Evolutionary conservation across 2,888 invertebrate species (phyloP), one percentile per base, ranked within the genome.

Genomic region (Polyommatus iphigenia): DNA sequence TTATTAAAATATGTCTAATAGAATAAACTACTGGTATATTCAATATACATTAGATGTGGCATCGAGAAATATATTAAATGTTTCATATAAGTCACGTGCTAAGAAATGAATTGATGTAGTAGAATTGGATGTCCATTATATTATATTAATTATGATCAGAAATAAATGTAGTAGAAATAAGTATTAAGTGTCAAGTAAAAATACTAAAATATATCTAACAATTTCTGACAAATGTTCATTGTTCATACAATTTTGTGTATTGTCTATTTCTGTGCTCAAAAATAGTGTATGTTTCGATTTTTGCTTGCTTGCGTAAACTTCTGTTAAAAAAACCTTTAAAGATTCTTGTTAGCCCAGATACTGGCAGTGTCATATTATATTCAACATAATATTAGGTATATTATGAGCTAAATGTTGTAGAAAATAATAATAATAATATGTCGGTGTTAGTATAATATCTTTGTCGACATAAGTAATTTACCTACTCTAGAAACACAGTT

Each of bases 121-220:
- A 59, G 59, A 59, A 59, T 59, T 59, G 8, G 20, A 59, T 59
- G 59, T 59, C 59, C 59, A 59, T 59, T 59, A 59, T 20, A 54
- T 5, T 54, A 50, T 20, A 54, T 5, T 54, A 50, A 15, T 50
- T 15, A 54, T 18, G 5, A 54, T 54, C 18, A 18, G 18, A 54
- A 18, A 18, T 18, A 54, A 54, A 54, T 5, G 54, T 15, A 54
- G 15, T 18, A 54, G 10, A 46, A 46, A 46, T 46, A 46, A 13
- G 46, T 46, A 10, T 46, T 46, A 3, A 46, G 46, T 46, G 46
- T 46, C 13, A 10, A 41, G 10, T 10, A 46, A 10, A 46, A 46
- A 46, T 46, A 46, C 10, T 54, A 6, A 18, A 54, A 15, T 54
- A 5, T 54, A 54, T 54, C 5, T 54, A 54, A 18, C 18, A 18